Evolutionary conservation across 2,113 vertebrate genomes (phyloP).

Genomic region (Melospiza melodia): DNA sequence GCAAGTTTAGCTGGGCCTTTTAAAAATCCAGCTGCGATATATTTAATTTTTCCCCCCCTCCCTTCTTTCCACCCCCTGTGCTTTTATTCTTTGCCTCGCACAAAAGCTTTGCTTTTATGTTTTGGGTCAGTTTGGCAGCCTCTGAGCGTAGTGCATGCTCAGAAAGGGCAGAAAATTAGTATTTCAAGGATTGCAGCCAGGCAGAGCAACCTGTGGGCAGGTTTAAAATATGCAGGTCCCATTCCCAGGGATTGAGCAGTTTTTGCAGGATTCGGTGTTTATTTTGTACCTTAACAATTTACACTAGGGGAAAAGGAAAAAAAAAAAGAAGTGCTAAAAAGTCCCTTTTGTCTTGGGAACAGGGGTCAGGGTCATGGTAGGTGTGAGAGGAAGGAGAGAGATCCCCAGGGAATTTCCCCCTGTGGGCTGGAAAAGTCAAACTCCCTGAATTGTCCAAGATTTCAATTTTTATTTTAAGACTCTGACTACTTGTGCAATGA

Average conservation of each 20-base stretch:
- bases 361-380: rapidly evolving
- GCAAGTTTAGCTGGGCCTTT: conserved; percentile 8
- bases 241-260: background rate
- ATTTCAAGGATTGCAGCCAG: background rate
- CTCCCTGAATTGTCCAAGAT: background rate
- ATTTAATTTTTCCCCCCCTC: rapidly evolving
- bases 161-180: background rate
- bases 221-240: background rate
- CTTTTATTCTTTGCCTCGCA: background rate
- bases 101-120: background rate
- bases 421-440: background rate
- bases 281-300: background rate
- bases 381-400: background rate
- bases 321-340: background rate
- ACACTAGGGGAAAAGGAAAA: too few relatives aligned
- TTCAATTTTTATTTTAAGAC: background rate
- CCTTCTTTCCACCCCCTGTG: too few relatives aligned
- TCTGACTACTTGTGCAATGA: rapidly evolving
- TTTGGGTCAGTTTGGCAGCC: background rate
- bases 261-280: background rate
- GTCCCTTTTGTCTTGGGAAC: background rate
- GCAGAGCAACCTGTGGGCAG: background rate
- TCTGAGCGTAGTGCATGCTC: rapidly evolving
- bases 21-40: background rate
- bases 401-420: background rate